A percentile compares a stretch with the other conserved stretches of the same genome.
Evolutionary conservation across 2,113 vertebrate species (phyloP).

Genomic region (Motacilla tschutschensis): DNA sequence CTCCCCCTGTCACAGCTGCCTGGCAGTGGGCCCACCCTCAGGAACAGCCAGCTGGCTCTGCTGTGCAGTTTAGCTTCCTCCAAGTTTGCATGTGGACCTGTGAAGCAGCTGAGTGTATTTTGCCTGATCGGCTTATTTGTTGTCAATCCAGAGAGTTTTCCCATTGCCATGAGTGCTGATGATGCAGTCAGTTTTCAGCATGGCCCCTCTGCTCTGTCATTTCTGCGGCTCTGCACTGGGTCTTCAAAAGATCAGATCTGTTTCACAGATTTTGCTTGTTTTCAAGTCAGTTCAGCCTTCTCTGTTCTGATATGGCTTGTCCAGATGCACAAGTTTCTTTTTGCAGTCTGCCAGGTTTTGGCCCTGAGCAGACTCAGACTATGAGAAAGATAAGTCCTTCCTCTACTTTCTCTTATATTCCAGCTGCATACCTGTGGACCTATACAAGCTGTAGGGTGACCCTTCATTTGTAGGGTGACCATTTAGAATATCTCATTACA

Average conservation of each 20-base stretch:
- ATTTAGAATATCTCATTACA: not conserved
- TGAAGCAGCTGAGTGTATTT: slow-evolving; percentile 31
- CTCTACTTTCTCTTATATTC: not conserved
- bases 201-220: not conserved
- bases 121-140: not conserved
- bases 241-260: not conserved
- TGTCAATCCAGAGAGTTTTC: slow-evolving; percentile 1
- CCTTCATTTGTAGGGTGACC: not conserved
- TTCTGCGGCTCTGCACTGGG: not conserved
- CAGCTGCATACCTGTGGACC: not conserved
- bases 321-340: not conserved
- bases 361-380: not conserved
- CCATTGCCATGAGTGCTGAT: not conserved
- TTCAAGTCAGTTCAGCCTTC: not conserved
- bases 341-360: not conserved
- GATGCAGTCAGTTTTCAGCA: not conserved
- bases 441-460: not conserved
- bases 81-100: not conserved
- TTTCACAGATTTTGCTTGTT: slow-evolving; percentile 10
- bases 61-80: not conserved
- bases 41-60: slow-evolving; percentile 49
- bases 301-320: not conserved
- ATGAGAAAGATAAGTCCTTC: not conserved
- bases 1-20: slow-evolving; percentile 28
- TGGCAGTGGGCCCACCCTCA: slow-evolving; percentile 1